These are phyloP conservation scores for Drosophila pegasa DNA, from an alignment of 2,888 invertebrate genomes.

Conservation along the genomic window DNA sequence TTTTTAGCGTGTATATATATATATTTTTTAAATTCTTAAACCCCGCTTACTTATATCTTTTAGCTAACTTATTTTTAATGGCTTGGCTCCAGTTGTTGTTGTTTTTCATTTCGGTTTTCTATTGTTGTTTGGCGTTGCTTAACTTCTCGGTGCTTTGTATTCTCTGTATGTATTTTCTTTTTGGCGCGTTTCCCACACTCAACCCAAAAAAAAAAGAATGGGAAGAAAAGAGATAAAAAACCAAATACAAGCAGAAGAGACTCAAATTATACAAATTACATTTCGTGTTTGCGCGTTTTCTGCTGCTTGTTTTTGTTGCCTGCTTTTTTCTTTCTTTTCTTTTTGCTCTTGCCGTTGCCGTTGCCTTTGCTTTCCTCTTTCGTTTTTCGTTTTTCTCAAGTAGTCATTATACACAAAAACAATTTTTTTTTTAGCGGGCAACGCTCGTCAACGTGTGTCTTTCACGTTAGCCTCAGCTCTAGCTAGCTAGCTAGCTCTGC, in stretches of 20 bases:
- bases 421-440: conserved; percentile 45
- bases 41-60: conserved; percentile 16
- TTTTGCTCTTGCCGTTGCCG: conserved; percentile 13
- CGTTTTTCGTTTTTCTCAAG: conserved; percentile 66
- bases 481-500: conserved; percentile 1
- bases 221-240: conserved; percentile 9
- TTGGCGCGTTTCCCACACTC: conserved; percentile 76
- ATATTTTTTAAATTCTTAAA: conserved; percentile 10
- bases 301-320: conserved; percentile 33
- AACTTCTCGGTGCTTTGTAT: conserved; percentile 13
- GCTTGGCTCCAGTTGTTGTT: not conserved
- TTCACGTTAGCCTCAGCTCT: conserved; percentile 40
- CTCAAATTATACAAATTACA: conserved; percentile 80
- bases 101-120: conserved; percentile 5
- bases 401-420: conserved; percentile 78
- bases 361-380: conserved; percentile 37
- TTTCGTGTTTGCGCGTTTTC: conserved; percentile 70
- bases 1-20: too few species aligned
- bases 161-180: conserved; percentile 42
- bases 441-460: conserved; percentile 70
- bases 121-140: conserved; percentile 16
- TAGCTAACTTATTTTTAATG: conserved; percentile 14
- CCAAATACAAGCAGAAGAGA: conserved; percentile 35
- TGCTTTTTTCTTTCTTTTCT: conserved; percentile 16
- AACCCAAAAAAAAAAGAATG: conserved; percentile 22